Percentiles rank a stretch among this genome's conserved stretches.
phyloP scores from a whole-genome alignment of 2,113 vertebrate genomes.

The Tupaia chinensis region DNA sequence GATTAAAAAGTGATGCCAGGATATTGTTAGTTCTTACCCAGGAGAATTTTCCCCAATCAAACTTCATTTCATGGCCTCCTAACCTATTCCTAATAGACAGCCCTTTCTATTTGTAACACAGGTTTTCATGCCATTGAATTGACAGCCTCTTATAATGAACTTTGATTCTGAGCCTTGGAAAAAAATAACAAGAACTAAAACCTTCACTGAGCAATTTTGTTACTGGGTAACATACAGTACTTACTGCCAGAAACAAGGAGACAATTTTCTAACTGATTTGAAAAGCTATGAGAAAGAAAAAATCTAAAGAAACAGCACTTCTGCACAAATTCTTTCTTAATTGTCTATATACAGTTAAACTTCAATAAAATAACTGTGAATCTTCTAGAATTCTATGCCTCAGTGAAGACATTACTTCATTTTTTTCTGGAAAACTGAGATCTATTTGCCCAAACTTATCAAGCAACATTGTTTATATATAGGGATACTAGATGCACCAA shows the following conservation, averaged over 20 bases:
- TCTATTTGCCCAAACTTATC: slow-evolving; percentile 6
- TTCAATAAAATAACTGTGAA: slow-evolving; percentile 57
- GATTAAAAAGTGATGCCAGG: not conserved
- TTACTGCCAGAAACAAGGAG: slow-evolving; percentile 69
- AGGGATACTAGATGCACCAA: not conserved
- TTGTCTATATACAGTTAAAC: slow-evolving; percentile 65
- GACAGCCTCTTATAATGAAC: slow-evolving; percentile 71
- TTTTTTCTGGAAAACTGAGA: slow-evolving; percentile 20
- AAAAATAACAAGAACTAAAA: slow-evolving; percentile 42
- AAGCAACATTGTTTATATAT: not conserved
- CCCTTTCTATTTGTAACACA: slow-evolving; percentile 42
- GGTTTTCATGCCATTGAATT: slow-evolving; percentile 71
- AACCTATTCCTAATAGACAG: not conserved
- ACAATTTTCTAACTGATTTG: slow-evolving; percentile 80
- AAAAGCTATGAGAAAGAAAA: slow-evolving; percentile 75
- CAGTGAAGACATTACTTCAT: slow-evolving; percentile 31
- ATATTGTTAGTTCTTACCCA: not conserved
- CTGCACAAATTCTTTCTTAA: slow-evolving; percentile 72
- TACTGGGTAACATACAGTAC: slow-evolving; percentile 23
- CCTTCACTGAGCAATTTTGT: slow-evolving; percentile 72
- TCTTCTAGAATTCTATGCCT: slow-evolving; percentile 66
- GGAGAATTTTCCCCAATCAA: slow-evolving; percentile 1
- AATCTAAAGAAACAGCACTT: slow-evolving; percentile 70
- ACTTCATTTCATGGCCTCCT: not conserved
- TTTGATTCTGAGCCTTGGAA: slow-evolving; percentile 69